Evolutionary conservation across 2,888 invertebrate genomes (phyloP).

Genomic region (Limnephilus auricula): DNA sequence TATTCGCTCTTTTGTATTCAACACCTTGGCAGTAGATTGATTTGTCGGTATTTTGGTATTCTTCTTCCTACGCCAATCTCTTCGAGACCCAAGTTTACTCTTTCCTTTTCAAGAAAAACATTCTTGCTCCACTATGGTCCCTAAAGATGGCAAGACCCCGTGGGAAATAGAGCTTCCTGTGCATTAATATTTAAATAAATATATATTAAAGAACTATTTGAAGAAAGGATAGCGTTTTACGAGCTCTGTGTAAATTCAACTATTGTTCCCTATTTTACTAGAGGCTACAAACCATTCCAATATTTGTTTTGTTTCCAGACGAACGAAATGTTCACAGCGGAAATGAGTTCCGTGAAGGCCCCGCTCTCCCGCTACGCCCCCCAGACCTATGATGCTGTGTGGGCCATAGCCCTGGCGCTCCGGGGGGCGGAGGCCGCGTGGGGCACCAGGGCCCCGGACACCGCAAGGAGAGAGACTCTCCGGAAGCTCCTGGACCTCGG

Average conservation of each 20-base stretch:
- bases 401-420: constrained; percentile 91
- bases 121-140: too few relatives aligned
- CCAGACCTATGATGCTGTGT: constrained; percentile 93
- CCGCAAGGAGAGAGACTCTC: constrained; percentile 74
- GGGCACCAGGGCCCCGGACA: constrained; percentile 81
- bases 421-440: constrained; percentile 81
- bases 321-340: constrained; percentile 80
- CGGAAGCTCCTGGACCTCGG: constrained; percentile 55
- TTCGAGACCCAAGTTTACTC: not conserved
- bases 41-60: not conserved
- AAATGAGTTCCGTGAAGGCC: constrained; percentile 77
- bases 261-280: not conserved
- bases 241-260: not conserved
- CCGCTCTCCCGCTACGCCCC: constrained; percentile 83
- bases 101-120: not conserved
- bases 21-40: not conserved
- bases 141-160: too few relatives aligned
- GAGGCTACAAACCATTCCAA: not conserved
- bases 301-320: constrained; percentile 74
- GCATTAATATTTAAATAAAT: too few relatives aligned
- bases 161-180: too few relatives aligned
- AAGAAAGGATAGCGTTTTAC: not conserved
- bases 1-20: too few relatives aligned
- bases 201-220: too few relatives aligned
- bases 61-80: not conserved